A percentile compares a stretch with the other conserved stretches of the same genome.
These are phyloP conservation scores for Hemicrepidius hirtus DNA, from an alignment of 2,888 invertebrate genomes.

Conservation along the genomic window DNA sequence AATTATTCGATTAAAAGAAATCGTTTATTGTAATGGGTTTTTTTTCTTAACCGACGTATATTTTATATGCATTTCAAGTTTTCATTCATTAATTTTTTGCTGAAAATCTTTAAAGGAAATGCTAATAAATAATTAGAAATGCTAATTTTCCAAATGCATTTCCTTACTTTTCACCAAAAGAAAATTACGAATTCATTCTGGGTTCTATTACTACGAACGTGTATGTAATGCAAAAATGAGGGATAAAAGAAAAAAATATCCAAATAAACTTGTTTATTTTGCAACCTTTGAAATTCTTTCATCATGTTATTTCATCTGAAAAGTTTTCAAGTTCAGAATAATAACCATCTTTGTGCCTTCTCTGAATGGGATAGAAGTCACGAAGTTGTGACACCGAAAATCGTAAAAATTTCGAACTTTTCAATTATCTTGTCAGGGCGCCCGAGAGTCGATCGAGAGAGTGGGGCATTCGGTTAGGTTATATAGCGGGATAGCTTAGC, in stretches of 20 bases:
- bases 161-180: neutral
- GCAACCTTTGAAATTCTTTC: conserved; percentile 14
- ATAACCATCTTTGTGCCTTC: conserved; percentile 24
- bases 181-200: neutral
- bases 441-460: conserved; percentile 53
- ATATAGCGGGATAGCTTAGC: conserved; percentile 54
- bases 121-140: too few species aligned
- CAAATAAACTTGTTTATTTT: conserved; percentile 8
- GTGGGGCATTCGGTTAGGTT: conserved; percentile 57
- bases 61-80: neutral
- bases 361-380: conserved; percentile 17
- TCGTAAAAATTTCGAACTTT: conserved; percentile 53
- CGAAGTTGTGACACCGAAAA: conserved; percentile 35
- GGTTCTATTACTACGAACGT: neutral
- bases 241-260: neutral
- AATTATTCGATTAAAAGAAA: conserved; percentile 9
- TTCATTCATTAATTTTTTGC: conserved; percentile 2
- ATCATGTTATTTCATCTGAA: conserved; percentile 15
- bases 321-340: conserved; percentile 37
- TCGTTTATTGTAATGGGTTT: neutral
- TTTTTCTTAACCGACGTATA: neutral
- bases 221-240: neutral
- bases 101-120: neutral
- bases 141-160: neutral
- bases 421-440: conserved; percentile 50